Base-by-base conservation (phyloP, 2,888 invertebrate genomes). In the Calliphora vomitoria region DNA sequence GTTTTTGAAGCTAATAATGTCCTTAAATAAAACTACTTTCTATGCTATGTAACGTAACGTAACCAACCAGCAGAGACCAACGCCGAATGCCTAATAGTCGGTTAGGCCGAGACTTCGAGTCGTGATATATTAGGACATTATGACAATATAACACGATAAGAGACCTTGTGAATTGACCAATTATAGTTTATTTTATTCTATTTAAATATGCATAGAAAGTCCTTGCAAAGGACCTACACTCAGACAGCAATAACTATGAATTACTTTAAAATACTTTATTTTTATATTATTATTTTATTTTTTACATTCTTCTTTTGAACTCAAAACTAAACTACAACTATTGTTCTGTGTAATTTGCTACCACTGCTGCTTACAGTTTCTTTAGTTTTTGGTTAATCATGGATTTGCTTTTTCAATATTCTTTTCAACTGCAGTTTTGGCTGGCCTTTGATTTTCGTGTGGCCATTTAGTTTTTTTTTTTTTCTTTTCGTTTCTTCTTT, bases 371-470 rank as follows among this genome's bases (percentile, higher is more conserved):
- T 25, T 25, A 25, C 25, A 25, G 1, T 38, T 20, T 76, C 41
- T 82, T 68, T 62, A 53, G 50, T 69, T 82, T 76, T 69, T 69
- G 76, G 75, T 60, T 82, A 69, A 82, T 76, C 69, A 82, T 69
- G 68, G 50, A 66, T 82, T 75, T 47, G 47, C 50, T 58, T 71
- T 83, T 83, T 69, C 82, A 76, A 76, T 69, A 69, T 47, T 50
- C 50, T 50, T 69, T 69, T 50, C 47, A 35, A 31, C 31, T 58
- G 50, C 13, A 31, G 44, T 41, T 62, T 20, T 53, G 60, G 44
- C 20, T 68, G 64, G 44, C 25, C 31, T 69, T 75, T 75, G 60
- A 50, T 74, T 38, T 74, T 85, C 31, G 47, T 74, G 31, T 68
- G 76, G 15, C 58, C 50, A 47, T 66, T 66, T 41, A 31, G 4